Conservation (phyloP, 2,113 vertebrate genomes). For the Dermatemys mawii region DNA sequence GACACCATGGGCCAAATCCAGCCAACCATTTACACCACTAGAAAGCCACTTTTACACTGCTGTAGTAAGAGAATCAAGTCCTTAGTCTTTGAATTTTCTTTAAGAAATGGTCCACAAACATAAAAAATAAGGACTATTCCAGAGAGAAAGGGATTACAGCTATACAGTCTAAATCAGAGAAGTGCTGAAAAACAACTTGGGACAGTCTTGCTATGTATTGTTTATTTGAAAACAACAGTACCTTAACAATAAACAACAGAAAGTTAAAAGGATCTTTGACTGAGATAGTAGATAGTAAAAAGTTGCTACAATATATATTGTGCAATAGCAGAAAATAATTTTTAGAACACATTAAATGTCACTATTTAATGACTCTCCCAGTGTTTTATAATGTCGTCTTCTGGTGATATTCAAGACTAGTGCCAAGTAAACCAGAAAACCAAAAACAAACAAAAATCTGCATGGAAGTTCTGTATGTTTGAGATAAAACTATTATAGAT, state of each 20-base stretch:
- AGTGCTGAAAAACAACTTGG: neutral
- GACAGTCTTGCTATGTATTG: neutral
- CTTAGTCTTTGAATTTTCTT: neutral
- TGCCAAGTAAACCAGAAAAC: neutral
- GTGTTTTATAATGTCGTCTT: neutral
- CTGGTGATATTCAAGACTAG: neutral
- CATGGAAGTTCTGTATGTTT: fast-evolving
- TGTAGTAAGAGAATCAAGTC: neutral
- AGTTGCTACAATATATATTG: neutral
- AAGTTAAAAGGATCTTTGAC: neutral
- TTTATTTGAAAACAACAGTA: neutral
- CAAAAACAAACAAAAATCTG: neutral
- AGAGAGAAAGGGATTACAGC: neutral
- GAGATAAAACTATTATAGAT: neutral
- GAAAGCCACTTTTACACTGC: neutral
- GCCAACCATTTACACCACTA: fast-evolving
- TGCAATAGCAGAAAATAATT: neutral
- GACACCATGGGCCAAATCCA: neutral
- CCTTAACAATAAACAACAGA: neutral
- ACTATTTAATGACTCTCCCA: neutral
- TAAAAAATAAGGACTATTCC: neutral
- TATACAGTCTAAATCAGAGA: neutral
- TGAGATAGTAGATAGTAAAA: neutral
- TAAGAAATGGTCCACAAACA: neutral
- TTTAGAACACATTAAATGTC: neutral